Base-by-base conservation (phyloP, 1,140 invertebrate species). In the Archivesica marissinica region DNA sequence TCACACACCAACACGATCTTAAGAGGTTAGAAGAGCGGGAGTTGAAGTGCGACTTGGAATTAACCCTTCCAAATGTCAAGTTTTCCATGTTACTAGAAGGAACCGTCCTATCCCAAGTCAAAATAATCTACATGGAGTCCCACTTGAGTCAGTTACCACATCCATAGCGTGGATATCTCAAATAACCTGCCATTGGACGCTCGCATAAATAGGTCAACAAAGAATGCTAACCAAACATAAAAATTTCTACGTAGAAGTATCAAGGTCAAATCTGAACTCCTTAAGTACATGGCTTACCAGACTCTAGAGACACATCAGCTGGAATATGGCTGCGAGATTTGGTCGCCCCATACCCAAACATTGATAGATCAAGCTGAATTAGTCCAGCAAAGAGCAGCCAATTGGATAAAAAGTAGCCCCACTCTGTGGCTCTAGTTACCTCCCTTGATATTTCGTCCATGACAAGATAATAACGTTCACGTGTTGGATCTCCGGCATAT, bases 171-270 rank as follows among this genome's bases (percentile, higher is more conserved):
- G 23, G 52, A 61, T 61, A 56, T 84, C 3, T 50, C 15, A 20
- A 11, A 28, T 0, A 30, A 84, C 23, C 54, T 59, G 2, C 20
- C 70, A 15, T 84, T 70, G 72, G 50, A 47, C 23, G 35, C n/a
- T 17, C 81, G 76, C 39, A 84, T 76, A 64, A 52, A 76, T 23
- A 77, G 75, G 39, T 11, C 39, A 77, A 39, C 75, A 35, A 39
- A 59, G 25, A 59, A 2, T 23, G 75, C 54, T 38, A 77, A 77
- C 23, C 30, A 61, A 59, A 59, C 3, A 4, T 23, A 59, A 61
- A 2, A 54, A 1, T 77, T 77, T 33, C 39, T 77, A 3, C 30
- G 75, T 6, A 56, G 52, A 9, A 75, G 52, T 33, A 11, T 52
- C 3, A 75, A 50, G 70, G 70, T 75, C 25, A 75, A 75, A 47